Evolutionary conservation across 2,888 invertebrate species (phyloP).

Genomic region (Graphium colonna): DNA sequence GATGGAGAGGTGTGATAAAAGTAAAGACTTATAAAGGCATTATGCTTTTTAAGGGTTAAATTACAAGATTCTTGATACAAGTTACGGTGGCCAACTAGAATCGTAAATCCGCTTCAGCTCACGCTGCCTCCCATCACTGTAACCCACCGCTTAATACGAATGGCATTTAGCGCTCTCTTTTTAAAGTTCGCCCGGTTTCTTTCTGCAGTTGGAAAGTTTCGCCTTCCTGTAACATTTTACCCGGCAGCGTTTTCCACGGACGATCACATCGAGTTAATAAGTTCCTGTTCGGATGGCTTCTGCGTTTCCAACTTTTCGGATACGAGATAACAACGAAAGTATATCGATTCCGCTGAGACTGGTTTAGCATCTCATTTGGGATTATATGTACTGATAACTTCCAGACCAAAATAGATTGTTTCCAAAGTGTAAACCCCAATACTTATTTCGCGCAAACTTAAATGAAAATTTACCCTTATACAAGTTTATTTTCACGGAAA

Average conservation of each 20-base stretch:
- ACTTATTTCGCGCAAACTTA: no score
- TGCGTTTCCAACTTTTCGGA: conserved; percentile 79
- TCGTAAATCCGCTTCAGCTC: conserved; percentile 28
- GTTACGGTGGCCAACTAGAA: no score
- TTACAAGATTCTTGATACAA: no score
- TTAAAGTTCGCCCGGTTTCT: conserved; percentile 69
- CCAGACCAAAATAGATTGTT: neutral
- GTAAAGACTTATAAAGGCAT: no score
- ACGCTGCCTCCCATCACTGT: conserved; percentile 27
- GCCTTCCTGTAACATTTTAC: conserved; percentile 75
- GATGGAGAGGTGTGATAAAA: no score
- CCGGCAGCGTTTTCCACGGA: conserved; percentile 67
- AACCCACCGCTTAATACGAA: conserved; percentile 53
- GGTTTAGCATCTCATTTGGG: conserved; percentile 43
- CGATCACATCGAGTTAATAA: conserved; percentile 80
- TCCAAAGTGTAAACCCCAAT: neutral
- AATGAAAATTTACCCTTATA: no score
- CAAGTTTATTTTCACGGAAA: no score
- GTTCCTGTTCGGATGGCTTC: conserved; percentile 76
- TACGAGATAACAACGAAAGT: conserved; percentile 78
- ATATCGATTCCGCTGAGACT: conserved; percentile 74
- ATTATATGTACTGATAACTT: conserved; percentile 7
- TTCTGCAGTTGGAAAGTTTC: conserved; percentile 73
- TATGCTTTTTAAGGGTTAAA: no score
- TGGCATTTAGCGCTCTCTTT: conserved; percentile 72